Percentiles rank a stretch among this genome's conserved stretches.
Conservation (phyloP, 2,888 invertebrate species). For the Arrhopalites spinosus region DNA sequence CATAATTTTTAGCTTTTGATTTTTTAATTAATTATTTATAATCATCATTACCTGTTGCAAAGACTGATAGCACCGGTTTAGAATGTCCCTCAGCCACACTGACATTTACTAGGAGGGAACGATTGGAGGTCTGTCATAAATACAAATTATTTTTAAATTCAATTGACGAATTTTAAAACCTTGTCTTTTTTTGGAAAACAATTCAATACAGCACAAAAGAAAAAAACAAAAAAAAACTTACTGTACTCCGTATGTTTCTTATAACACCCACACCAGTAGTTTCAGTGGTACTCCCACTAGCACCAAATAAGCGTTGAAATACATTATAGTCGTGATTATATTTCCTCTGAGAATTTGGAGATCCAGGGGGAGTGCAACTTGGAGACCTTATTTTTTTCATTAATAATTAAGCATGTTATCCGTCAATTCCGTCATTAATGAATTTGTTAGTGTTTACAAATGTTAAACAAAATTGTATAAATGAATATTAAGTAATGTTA, state of each 20-base stretch:
- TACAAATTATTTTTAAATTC: background rate
- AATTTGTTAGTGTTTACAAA: too few relatives aligned
- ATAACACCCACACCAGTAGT: slow-evolving; percentile 33
- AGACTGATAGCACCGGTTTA: slow-evolving; percentile 79
- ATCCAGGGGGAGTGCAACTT: slow-evolving; percentile 64
- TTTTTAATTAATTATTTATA: too few relatives aligned
- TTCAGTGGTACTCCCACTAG: slow-evolving; percentile 60
- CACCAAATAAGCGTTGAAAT: slow-evolving; percentile 73
- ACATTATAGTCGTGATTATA: slow-evolving; percentile 70
- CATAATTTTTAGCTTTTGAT: too few relatives aligned
- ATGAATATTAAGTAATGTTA: background rate
- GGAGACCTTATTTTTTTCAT: slow-evolving; percentile 30
- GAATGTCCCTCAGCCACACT: slow-evolving; percentile 84
- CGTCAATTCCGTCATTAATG: background rate
- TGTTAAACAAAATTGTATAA: background rate
- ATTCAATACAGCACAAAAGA: background rate
- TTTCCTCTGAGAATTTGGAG: slow-evolving; percentile 65
- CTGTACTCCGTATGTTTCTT: slow-evolving; percentile 16
- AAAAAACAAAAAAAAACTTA: background rate
- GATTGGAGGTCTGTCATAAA: slow-evolving; percentile 60
- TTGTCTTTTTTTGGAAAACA: background rate
- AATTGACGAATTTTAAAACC: background rate
- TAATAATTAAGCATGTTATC: slow-evolving; percentile 3
- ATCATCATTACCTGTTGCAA: slow-evolving; percentile 65
- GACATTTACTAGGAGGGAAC: slow-evolving; percentile 73